Evolutionary conservation across 2,888 invertebrate species (phyloP), one percentile per base, ranked within the genome.

Genomic region (Carterocephalus palaemon): DNA sequence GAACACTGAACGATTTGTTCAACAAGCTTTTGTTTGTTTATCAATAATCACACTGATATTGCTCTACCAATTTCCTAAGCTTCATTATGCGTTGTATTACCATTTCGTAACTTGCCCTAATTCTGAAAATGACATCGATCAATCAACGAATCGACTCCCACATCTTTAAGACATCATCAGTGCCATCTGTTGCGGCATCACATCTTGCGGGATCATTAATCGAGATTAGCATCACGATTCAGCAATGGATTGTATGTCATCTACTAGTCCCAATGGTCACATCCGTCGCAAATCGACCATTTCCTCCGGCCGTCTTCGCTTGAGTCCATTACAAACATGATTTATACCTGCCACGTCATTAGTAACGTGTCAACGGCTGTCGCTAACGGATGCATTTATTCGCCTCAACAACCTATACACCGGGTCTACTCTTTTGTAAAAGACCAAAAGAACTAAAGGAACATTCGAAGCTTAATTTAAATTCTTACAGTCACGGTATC

Each of bases 301-400:
- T 84, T 86, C 85, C 86, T 84, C 59, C 72, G 70, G 56, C 60
- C 70, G 67, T 79, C 79, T 78, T 76, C 66, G 61, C 64, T 46
- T 47, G 49, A 48, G 40, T 46, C 76, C 70, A 76, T 81, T 82
- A 79, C 74, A 57, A 70, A 65, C 70, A 83, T 84, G 83, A 85
- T 84, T 84, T 84, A 85, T 85, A 84, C 83, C 83, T 84, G 84
- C 67, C 68, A 67, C 64, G 74, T 72, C 83, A 81, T 85, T 83
- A 81, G 75, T 78, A 70, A 67, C 67, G 64, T 81, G 80, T 79
- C 81, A 78, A 63, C 77, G 67, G 63, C 67, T 74, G 77, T 79
- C 70, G 66, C 57, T 50, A 61, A 62, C 79, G 79, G 81, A 81
- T 78, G 70, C 68, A 57, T 73, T 78, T 79, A 81, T 82, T 82